phyloP scores from a whole-genome alignment of 2,797 vertebrate species.

The Vespertilio murinus region DNA sequence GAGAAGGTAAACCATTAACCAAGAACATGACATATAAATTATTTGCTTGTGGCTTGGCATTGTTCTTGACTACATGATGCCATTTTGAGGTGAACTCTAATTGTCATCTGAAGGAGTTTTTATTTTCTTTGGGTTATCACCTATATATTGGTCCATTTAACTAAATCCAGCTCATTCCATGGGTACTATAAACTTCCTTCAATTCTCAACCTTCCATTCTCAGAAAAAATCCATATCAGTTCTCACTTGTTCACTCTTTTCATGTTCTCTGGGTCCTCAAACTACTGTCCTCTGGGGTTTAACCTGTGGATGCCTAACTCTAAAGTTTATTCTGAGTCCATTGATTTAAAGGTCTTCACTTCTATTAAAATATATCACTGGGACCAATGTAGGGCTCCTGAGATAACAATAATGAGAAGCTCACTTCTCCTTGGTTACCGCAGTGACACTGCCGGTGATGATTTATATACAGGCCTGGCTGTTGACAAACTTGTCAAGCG shows the following conservation, averaged over 20 bases:
- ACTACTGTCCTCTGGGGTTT: not conserved
- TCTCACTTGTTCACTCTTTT: not conserved
- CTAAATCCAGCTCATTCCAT: not conserved
- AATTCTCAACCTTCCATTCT: not conserved
- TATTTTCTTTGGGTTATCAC: not conserved
- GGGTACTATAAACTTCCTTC: not conserved
- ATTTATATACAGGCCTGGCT: not conserved
- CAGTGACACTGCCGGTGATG: not conserved
- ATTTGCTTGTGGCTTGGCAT: not conserved
- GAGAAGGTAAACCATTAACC: not conserved
- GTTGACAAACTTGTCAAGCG: not conserved
- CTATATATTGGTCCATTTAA: not conserved
- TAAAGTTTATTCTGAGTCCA: not conserved
- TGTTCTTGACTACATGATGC: not conserved
- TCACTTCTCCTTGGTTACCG: not conserved
- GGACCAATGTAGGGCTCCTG: not conserved
- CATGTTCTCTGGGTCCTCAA: not conserved
- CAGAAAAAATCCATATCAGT: not conserved
- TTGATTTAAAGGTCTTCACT: not conserved
- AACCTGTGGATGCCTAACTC: not conserved
- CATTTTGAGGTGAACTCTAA: conserved; percentile 3
- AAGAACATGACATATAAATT: not conserved
- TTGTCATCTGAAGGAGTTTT: not conserved
- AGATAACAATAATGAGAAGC: not conserved
- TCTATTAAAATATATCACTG: conserved; percentile 23